These are phyloP conservation scores for Seriola aureovittata DNA, from an alignment of 2,113 vertebrate species.

Conservation along the genomic window DNA sequence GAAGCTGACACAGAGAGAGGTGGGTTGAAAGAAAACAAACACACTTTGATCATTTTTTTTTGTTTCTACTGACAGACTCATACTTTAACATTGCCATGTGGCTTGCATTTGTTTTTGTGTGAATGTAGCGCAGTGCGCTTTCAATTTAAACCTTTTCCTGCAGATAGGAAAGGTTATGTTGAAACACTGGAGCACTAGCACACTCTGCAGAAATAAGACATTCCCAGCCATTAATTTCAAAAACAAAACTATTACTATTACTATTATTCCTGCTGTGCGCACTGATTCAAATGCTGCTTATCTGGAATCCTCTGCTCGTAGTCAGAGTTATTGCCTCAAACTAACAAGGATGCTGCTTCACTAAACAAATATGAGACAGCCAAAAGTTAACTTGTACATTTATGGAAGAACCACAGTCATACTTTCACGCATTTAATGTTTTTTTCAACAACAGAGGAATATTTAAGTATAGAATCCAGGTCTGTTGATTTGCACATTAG, in stretches of 20 bases:
- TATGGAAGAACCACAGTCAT: background rate
- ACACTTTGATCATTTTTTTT: background rate
- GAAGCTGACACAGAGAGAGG: conserved; percentile 98
- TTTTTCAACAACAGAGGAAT: background rate
- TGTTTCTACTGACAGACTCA: conserved; percentile 16
- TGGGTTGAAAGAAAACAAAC: conserved; percentile 62
- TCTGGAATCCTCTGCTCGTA: background rate
- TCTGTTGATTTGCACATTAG: background rate
- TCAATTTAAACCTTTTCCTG: conserved; percentile 34
- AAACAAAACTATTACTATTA: conserved; percentile 25
- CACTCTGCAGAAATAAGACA: conserved; percentile 22
- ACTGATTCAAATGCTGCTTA: conserved; percentile 40
- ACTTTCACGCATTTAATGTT: background rate
- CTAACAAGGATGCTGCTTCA: conserved; percentile 10
- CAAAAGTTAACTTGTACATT: background rate
- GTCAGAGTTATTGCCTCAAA: conserved; percentile 13
- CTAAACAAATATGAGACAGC: conserved; percentile 3
- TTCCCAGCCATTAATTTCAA: conserved; percentile 38
- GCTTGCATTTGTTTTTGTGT: background rate
- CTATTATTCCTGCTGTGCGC: conserved; percentile 33
- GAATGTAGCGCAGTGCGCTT: background rate
- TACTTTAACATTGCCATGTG: conserved; percentile 4
- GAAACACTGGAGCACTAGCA: background rate
- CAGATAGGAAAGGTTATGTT: conserved; percentile 24
- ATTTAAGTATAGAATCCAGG: background rate